Conservation (phyloP, 2,113 vertebrate genomes). For the Taxidea taxus region DNA sequence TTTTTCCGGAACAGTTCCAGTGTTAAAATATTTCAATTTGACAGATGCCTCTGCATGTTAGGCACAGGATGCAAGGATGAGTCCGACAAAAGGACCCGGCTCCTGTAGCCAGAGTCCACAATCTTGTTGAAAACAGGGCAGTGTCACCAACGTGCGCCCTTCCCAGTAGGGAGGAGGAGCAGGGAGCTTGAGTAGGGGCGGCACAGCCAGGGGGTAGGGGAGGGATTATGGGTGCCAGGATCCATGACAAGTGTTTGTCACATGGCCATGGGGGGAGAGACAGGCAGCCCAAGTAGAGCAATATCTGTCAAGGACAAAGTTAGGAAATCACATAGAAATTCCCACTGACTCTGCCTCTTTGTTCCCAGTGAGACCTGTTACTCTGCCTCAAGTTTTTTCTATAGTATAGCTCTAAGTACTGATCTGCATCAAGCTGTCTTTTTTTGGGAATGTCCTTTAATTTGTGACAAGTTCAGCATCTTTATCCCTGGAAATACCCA, state of each 20-base stretch:
- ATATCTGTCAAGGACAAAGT: accelerated
- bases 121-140: accelerated
- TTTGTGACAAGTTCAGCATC: not conserved
- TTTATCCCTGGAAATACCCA: not conserved
- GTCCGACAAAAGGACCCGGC: not conserved
- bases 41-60: not conserved
- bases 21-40: not conserved
- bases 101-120: not conserved
- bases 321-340: not conserved
- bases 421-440: not conserved
- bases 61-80: not conserved
- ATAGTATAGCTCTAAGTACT: not conserved
- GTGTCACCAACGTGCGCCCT: accelerated
- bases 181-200: not conserved
- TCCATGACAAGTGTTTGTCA: accelerated
- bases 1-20: not conserved
- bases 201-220: accelerated
- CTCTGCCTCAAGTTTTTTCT: no score
- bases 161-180: no score
- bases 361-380: not conserved
- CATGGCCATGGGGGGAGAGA: accelerated
- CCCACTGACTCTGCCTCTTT: not conserved
- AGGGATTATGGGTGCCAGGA: not conserved
- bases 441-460: not conserved
- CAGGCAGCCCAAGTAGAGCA: not conserved